phyloP scores from a whole-genome alignment of 2,888 invertebrate genomes.

The Epirrhoe alternata region DNA sequence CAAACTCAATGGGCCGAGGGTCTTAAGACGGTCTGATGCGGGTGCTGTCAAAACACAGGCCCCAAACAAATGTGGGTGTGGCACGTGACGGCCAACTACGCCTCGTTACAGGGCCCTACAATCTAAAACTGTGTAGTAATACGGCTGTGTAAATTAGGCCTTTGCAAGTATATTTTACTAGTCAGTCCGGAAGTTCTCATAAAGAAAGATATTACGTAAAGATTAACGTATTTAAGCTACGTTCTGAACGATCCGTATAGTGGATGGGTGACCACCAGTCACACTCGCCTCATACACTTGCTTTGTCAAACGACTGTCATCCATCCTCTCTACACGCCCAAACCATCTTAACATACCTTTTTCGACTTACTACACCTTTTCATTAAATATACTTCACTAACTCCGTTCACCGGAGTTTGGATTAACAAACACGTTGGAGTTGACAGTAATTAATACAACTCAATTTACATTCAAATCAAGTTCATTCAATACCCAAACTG shows the following conservation, averaged over 20 bases:
- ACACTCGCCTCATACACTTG: too few species aligned
- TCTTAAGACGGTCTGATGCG: conserved; percentile 19
- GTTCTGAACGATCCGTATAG: too few species aligned
- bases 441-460: conserved; percentile 11
- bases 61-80: conserved; percentile 31
- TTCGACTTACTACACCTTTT: conserved; percentile 13
- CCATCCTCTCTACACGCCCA: too few species aligned
- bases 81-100: conserved; percentile 26
- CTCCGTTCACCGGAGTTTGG: conserved; percentile 4
- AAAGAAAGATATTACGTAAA: too few species aligned
- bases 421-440: conserved; percentile 7
- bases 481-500: conserved; percentile 4
- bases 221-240: too few species aligned
- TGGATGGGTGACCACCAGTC: too few species aligned
- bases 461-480: conserved; percentile 24
- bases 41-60: conserved; percentile 29
- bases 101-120: not conserved
- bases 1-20: conserved; percentile 2
- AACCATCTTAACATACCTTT: too few species aligned
- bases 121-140: conserved; percentile 13
- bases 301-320: too few species aligned
- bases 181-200: too few species aligned
- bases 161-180: too few species aligned
- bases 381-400: conserved; percentile 3
- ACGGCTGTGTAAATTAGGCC: not conserved